These are phyloP conservation scores for Melanotaenia parkinsoni DNA, from an alignment of 2,797 vertebrate species.

Conservation along the genomic window DNA sequence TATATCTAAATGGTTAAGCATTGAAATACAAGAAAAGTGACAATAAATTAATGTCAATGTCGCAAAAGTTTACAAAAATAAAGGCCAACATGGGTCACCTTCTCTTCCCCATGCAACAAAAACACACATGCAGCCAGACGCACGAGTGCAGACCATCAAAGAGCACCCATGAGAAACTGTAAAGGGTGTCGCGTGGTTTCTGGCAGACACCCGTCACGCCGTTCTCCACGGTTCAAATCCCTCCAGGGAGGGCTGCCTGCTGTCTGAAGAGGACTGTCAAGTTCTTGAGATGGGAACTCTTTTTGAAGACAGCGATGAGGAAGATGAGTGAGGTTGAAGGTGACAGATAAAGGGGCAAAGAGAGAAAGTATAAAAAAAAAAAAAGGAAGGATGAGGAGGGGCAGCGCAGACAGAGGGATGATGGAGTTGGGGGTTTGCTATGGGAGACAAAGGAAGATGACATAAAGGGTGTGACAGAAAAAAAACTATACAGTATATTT, in stretches of 20 bases:
- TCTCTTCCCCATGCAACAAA: slow-evolving; percentile 53
- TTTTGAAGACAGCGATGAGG: slow-evolving; percentile 38
- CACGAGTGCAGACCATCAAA: slow-evolving; percentile 54
- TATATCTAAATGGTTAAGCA: too few species aligned
- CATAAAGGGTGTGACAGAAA: slow-evolving; percentile 19
- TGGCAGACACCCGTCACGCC: slow-evolving; percentile 61
- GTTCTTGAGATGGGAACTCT: slow-evolving; percentile 40
- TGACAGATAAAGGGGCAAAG: slow-evolving; percentile 37
- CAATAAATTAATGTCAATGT: slow-evolving; percentile 10
- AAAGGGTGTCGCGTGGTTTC: slow-evolving; percentile 52
- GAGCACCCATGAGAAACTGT: slow-evolving; percentile 47
- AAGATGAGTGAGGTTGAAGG: slow-evolving; percentile 33
- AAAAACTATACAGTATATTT: neutral
- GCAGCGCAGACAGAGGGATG: slow-evolving; percentile 20
- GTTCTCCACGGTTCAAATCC: slow-evolving; percentile 65
- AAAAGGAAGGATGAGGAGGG: slow-evolving; percentile 16
- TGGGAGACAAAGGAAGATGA: slow-evolving; percentile 13
- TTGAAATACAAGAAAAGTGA: too few species aligned
- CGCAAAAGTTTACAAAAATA: neutral
- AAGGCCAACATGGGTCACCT: neutral
- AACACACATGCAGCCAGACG: slow-evolving; percentile 34
- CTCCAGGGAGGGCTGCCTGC: slow-evolving; percentile 34
- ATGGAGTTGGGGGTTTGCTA: slow-evolving; percentile 3
- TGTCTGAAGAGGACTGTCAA: slow-evolving; percentile 59
- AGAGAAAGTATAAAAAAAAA: slow-evolving; percentile 24